Conservation (phyloP, 2,113 vertebrate species). For the Lanius ludovicianus region DNA sequence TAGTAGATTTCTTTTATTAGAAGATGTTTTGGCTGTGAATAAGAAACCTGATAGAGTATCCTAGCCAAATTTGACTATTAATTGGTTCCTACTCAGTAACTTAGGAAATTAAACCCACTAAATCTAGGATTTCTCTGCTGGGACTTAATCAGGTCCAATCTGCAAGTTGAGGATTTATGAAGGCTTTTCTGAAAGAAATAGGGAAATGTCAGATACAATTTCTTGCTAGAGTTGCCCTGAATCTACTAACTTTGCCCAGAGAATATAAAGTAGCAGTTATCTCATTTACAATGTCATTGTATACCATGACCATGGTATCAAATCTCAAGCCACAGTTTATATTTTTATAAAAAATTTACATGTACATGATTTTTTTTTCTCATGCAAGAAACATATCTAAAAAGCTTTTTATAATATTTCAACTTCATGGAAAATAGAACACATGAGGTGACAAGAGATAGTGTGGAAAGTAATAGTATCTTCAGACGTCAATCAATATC, state of each 20-base stretch:
- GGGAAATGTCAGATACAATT: conserved; percentile 64
- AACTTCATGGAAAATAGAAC: conserved; percentile 16
- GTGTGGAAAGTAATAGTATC: neutral
- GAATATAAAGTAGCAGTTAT: conserved; percentile 69
- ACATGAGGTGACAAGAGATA: neutral
- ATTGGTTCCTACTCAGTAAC: conserved; percentile 67
- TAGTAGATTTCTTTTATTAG: neutral
- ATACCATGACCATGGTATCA: conserved; percentile 38
- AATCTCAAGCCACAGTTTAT: conserved; percentile 56
- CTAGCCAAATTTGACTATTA: conserved; percentile 32
- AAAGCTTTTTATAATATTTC: conserved; percentile 52
- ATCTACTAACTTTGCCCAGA: conserved; percentile 70
- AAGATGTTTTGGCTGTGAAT: neutral
- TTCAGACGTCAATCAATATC: conserved; percentile 4
- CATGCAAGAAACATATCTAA: conserved; percentile 52
- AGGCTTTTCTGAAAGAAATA: conserved; percentile 69
- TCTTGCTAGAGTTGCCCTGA: conserved; percentile 69
- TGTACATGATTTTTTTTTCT: conserved; percentile 29
- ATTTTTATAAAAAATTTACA: conserved; percentile 55
- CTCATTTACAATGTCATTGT: conserved; percentile 64
- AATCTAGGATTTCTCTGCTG: conserved; percentile 70
- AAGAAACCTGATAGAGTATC: conserved; percentile 3
- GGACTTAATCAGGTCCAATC: conserved; percentile 67
- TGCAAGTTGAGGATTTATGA: conserved; percentile 68
- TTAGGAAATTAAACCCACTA: conserved; percentile 74